Conservation (phyloP, 2,888 invertebrate genomes). For the Leistus spinibarbis region DNA sequence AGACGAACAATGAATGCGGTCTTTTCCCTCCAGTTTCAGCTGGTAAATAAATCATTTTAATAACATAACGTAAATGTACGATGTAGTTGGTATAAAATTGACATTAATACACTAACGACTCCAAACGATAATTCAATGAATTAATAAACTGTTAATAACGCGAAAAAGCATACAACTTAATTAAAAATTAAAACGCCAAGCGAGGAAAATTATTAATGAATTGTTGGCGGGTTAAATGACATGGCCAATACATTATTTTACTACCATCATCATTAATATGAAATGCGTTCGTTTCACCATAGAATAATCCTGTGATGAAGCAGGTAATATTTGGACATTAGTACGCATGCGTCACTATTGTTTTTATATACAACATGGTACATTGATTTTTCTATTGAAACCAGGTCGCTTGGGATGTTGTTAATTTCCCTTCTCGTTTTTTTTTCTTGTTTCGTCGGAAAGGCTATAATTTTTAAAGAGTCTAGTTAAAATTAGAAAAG, state of each 20-base stretch:
- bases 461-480: no score
- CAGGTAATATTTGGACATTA: not conserved
- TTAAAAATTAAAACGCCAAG: not conserved
- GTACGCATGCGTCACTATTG: not conserved
- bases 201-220: not conserved
- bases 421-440: no score
- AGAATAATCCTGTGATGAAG: not conserved
- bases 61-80: not conserved
- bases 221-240: not conserved
- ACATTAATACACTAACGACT: not conserved
- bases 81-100: not conserved
- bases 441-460: no score
- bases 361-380: not conserved
- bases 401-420: not conserved
- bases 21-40: no score
- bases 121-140: not conserved
- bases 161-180: not conserved
- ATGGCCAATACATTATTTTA: not conserved
- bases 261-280: not conserved
- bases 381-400: not conserved
- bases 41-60: not conserved
- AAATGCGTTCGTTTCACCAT: not conserved
- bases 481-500: no score
- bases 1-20: no score
- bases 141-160: not conserved